phyloP scores from a whole-genome alignment of 2,113 vertebrate species.

The Ploceus nigricollis region DNA sequence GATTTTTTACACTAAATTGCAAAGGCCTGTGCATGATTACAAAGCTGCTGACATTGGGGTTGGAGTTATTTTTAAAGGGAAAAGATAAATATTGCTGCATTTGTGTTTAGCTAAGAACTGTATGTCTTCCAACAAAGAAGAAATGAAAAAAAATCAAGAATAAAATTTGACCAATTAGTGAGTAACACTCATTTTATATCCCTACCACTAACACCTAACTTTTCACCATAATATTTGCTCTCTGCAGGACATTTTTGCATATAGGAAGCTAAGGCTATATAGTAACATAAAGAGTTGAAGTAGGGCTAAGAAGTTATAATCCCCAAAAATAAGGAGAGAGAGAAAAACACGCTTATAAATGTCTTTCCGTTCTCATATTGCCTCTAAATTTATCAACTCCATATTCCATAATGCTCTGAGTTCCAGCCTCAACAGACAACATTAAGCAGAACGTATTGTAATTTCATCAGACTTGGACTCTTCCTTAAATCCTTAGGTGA shows the following conservation, averaged over 20 bases:
- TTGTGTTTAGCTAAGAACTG: background rate
- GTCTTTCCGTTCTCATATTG: background rate
- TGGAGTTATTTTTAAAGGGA: background rate
- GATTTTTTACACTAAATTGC: background rate
- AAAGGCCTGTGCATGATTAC: background rate
- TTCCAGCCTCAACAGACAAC: conserved; percentile 35
- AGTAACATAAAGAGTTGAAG: background rate
- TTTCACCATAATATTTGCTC: background rate
- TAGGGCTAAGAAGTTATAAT: background rate
- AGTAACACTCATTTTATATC: background rate
- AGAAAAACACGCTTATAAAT: background rate
- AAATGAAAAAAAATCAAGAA: background rate
- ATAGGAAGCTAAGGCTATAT: background rate
- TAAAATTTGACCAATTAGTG: background rate
- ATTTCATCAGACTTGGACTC: conserved; percentile 46
- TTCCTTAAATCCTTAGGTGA: conserved; percentile 26
- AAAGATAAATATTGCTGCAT: background rate
- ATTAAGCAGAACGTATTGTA: background rate
- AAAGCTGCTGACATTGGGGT: background rate
- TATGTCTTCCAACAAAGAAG: background rate
- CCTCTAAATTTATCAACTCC: conserved; percentile 28
- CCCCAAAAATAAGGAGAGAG: background rate
- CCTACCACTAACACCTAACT: background rate
- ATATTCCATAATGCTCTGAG: conserved; percentile 10
- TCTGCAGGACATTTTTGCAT: background rate